phyloP scores from a whole-genome alignment of 2,113 vertebrate species.

The Numenius arquata region DNA sequence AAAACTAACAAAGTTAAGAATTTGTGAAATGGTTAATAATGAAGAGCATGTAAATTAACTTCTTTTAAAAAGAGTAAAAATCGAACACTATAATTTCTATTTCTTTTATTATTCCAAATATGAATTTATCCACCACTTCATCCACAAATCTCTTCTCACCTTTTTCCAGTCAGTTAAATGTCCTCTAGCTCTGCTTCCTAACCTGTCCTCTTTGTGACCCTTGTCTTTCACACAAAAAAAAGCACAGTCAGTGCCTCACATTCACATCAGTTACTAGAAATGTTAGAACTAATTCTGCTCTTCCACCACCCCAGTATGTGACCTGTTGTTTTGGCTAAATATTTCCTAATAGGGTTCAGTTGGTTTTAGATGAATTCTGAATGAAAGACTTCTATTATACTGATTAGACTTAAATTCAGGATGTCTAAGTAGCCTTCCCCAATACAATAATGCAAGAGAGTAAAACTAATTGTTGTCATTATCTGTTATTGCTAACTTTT shows the following conservation, averaged over 20 bases:
- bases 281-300: not conserved
- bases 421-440: not conserved
- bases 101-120: not conserved
- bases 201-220: not conserved
- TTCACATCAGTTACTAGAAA: not conserved
- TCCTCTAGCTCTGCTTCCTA: not conserved
- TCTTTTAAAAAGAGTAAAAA: not conserved
- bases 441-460: not conserved
- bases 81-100: not conserved
- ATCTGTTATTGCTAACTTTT: not conserved
- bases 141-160: not conserved
- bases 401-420: not conserved
- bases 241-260: not conserved
- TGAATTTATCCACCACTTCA: not conserved
- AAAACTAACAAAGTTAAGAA: not conserved
- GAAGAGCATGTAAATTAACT: not conserved
- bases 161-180: not conserved
- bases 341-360: not conserved
- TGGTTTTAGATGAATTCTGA: not conserved
- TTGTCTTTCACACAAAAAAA: not conserved
- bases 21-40: not conserved
- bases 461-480: not conserved
- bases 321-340: not conserved
- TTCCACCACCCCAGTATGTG: not conserved
- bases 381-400: not conserved